phyloP scores from a whole-genome alignment of 2,888 invertebrate genomes.

The Cheilosia pagana region DNA sequence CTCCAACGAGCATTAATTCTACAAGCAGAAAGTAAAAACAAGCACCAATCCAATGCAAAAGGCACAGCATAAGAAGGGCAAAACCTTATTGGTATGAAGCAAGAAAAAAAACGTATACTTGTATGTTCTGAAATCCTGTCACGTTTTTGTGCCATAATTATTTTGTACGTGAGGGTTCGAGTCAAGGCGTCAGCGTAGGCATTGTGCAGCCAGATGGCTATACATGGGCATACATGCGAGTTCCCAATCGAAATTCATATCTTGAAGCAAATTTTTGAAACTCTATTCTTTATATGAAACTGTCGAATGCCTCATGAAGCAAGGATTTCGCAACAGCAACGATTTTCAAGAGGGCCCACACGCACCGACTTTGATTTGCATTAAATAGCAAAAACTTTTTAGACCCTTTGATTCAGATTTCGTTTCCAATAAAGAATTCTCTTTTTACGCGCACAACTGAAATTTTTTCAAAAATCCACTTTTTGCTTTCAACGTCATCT shows the following conservation, averaged over 20 bases:
- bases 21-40: conserved; percentile 22
- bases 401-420: too few species aligned
- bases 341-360: too few species aligned
- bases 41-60: conserved; percentile 4
- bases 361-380: too few species aligned
- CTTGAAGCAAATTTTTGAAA: conserved; percentile 41
- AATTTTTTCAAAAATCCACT: too few species aligned
- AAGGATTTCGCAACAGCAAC: too few species aligned
- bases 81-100: background rate
- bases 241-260: conserved; percentile 50
- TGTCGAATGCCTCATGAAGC: too few species aligned
- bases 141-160: conserved; percentile 72
- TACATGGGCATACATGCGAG: conserved; percentile 19
- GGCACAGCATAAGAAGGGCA: background rate
- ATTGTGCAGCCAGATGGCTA: conserved; percentile 42
- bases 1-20: conserved; percentile 50
- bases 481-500: too few species aligned
- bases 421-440: too few species aligned
- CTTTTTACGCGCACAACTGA: too few species aligned
- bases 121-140: conserved; percentile 61
- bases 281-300: background rate
- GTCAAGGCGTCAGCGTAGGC: conserved; percentile 40
- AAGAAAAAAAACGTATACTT: conserved; percentile 11
- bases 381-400: too few species aligned
- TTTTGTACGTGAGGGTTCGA: conserved; percentile 65